These are phyloP conservation scores for Hirtodrosophila trivittata DNA, from an alignment of 2,888 invertebrate species.

Conservation along the genomic window DNA sequence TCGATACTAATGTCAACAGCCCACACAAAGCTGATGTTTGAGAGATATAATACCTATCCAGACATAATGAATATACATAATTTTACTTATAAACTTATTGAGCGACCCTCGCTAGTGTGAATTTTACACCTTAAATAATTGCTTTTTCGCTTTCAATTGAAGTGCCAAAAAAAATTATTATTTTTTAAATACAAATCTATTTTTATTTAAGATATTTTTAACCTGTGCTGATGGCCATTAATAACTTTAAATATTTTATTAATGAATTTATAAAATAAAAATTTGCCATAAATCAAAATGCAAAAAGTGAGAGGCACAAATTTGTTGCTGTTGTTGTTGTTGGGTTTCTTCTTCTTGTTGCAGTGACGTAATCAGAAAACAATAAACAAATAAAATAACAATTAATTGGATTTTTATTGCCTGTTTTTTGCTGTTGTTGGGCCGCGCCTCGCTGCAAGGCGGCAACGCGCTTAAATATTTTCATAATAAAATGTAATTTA, in stretches of 20 bases:
- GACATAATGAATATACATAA: no score
- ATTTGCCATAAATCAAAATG: constrained; percentile 58
- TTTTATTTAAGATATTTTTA: not conserved
- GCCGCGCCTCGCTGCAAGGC: constrained; percentile 14
- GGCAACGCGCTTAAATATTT: constrained; percentile 52
- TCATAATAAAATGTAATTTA: constrained; percentile 79
- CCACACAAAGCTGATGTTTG: no score
- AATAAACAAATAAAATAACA: constrained; percentile 80
- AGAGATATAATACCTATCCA: no score
- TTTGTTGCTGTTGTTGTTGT: constrained; percentile 16
- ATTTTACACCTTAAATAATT: no score
- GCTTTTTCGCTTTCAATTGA: no score
- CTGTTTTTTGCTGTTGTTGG: constrained; percentile 8
- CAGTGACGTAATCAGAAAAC: constrained; percentile 69
- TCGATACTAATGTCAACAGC: no score
- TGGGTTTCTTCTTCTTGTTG: constrained; percentile 17
- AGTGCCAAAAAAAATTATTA: no score
- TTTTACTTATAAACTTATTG: no score
- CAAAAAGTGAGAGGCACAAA: constrained; percentile 3
- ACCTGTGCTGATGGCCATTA: constrained; percentile 15
- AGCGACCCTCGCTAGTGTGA: no score
- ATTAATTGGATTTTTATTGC: constrained; percentile 73
- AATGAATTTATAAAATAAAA: constrained; percentile 63
- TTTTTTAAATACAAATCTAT: no score
- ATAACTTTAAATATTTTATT: constrained; percentile 52